These are phyloP conservation scores for Larimichthys polyactis DNA, from an alignment of 2,113 vertebrate species.

Conservation along the genomic window DNA sequence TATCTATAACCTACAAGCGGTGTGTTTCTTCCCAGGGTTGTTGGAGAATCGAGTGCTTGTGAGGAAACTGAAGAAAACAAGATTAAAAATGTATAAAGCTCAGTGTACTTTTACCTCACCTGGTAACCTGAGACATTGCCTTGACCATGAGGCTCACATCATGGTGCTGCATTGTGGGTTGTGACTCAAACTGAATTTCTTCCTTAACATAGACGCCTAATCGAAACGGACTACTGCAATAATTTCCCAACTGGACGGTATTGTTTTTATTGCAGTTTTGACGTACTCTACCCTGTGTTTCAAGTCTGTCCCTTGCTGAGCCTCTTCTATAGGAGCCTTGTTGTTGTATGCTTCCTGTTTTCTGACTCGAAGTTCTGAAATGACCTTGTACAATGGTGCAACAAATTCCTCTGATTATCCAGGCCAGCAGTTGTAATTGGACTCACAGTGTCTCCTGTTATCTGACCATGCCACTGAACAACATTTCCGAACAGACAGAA, in stretches of 20 bases:
- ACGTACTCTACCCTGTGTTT: not conserved
- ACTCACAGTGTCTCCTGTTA: slow-evolving; percentile 69
- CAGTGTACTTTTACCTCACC: slow-evolving; percentile 64
- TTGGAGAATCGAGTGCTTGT: slow-evolving; percentile 53
- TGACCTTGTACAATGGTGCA: slow-evolving; percentile 7
- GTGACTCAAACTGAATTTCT: slow-evolving; percentile 54
- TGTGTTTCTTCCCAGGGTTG: slow-evolving; percentile 31
- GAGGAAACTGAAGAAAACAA: slow-evolving; percentile 69
- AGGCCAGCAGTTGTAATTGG: slow-evolving; percentile 71
- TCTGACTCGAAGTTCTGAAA: slow-evolving; percentile 14
- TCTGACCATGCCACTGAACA: slow-evolving; percentile 46
- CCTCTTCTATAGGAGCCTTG: not conserved
- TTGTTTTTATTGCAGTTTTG: not conserved
- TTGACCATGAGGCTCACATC: slow-evolving; percentile 38
- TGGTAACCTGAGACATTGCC: slow-evolving; percentile 71
- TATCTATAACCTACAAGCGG: slow-evolving; percentile 1
- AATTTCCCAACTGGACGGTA: not conserved
- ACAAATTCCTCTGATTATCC: slow-evolving; percentile 54
- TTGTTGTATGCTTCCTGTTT: not conserved
- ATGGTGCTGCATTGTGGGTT: not conserved
- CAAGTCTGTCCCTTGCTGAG: not conserved
- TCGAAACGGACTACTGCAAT: slow-evolving; percentile 15
- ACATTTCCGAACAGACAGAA: slow-evolving; percentile 34
- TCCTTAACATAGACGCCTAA: slow-evolving; percentile 50
- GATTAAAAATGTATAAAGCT: slow-evolving; percentile 77